Percentiles rank a stretch among this genome's conserved stretches.
Conservation (phyloP, 2,888 invertebrate species). For the Leucophenga montana region DNA sequence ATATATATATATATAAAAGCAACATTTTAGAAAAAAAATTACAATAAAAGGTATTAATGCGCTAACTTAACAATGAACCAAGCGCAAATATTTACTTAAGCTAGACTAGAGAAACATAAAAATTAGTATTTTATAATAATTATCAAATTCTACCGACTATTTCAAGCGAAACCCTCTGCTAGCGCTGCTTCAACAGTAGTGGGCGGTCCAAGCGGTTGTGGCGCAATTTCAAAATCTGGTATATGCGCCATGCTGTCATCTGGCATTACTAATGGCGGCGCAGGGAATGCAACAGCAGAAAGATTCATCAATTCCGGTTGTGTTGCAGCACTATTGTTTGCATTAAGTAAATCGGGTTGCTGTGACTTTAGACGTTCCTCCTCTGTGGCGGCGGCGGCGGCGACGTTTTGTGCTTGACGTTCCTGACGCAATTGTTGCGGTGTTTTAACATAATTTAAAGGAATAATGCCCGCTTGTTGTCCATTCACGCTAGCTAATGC, state of each 20-base stretch:
- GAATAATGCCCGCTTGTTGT: conserved; percentile 78
- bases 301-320: conserved; percentile 61
- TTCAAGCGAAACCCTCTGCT: conserved; percentile 49
- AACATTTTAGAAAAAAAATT: no score
- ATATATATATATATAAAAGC: no score
- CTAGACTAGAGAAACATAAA: conserved; percentile 34
- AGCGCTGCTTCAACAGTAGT: conserved; percentile 44
- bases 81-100: no score
- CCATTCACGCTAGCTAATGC: conserved; percentile 78
- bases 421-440: conserved; percentile 66
- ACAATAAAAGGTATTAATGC: no score
- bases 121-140: conserved; percentile 14
- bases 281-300: conserved; percentile 58
- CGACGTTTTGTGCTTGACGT: conserved; percentile 4
- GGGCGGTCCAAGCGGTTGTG: conserved; percentile 57
- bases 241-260: conserved; percentile 45
- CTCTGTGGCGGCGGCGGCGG: background rate
- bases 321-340: conserved; percentile 24
- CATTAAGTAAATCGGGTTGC: background rate
- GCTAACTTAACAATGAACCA: no score
- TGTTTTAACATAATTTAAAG: conserved; percentile 76
- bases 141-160: conserved; percentile 20
- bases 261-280: conserved; percentile 53
- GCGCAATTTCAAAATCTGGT: conserved; percentile 48
- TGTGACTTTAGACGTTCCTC: background rate